Base-by-base conservation (phyloP, 2,113 vertebrate species). In the Calidris pugnax region DNA sequence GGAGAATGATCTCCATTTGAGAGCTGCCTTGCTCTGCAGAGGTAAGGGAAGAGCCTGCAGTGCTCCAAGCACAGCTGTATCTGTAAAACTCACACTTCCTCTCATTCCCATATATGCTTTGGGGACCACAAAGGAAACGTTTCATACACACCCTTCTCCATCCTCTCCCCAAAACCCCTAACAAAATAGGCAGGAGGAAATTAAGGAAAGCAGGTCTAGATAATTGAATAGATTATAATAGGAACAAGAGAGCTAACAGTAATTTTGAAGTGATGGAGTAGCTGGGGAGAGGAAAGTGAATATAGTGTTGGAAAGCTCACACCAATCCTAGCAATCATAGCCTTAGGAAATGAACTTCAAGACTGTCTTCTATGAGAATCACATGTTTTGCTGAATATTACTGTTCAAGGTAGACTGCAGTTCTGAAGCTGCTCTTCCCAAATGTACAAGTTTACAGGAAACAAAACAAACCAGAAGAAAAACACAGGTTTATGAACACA, bases 1-100 rank as follows among this genome's bases (percentile, higher is more conserved):
- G 43, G 53, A 94, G 43, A 55, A 1, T 18, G 51, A 55, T 51
- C n/a, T 80, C n/a, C 59, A 17, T 16, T 28, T 47, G 33, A 69
- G 59, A 89, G 55, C 43, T 9, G 4, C 11, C 37, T 17, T 1
- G 12, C 9, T 81, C 69, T 1, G 1, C 0, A 5, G 30, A 76
- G 50, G 63, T 28, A 28, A 56, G 37, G 63, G 60, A 74, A 64
- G 73, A 69, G 45, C 59, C 64, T 59, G 85, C 80, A 47, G 68
- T 2, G 50, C 45, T 77, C 81, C 92, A 66, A 57, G 77, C 45
- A 73, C 48, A 35, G 60, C 43, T 37, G 15, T 64, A 77, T 15
- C 92, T 60, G 48, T 23, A 59, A 67, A 53, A 39, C 26, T 23
- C 74, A 12, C 2, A 7, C 17, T 19, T 32, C 32, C 53, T 68